Evolutionary conservation across 2,113 vertebrate genomes (phyloP).

Genomic region (Hemicordylus capensis): DNA sequence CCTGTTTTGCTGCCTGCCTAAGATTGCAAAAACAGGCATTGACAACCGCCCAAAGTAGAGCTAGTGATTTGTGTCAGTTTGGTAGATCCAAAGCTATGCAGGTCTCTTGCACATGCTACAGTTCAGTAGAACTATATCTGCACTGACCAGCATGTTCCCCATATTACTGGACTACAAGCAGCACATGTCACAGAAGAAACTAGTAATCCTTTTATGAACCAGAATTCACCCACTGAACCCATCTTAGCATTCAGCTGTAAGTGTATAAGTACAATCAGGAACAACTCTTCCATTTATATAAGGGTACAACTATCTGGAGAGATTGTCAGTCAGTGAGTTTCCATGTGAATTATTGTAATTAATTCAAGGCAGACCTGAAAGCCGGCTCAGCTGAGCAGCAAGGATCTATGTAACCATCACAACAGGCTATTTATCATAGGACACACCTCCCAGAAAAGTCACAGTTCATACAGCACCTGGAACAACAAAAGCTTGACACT

Average conservation of each 20-base stretch:
- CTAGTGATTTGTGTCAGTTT: background rate
- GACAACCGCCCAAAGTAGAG: background rate
- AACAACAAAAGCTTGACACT: conserved; percentile 29
- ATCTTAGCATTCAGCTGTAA: background rate
- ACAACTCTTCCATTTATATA: conserved; percentile 21
- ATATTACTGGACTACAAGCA: background rate
- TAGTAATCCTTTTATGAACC: background rate
- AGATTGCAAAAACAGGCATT: background rate
- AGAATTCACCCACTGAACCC: background rate
- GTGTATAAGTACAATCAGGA: background rate
- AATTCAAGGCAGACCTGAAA: conserved; percentile 54
- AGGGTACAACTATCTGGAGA: background rate
- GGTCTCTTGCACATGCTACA: background rate
- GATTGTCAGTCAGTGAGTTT: conserved; percentile 37
- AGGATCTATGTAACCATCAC: background rate
- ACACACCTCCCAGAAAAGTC: conserved; percentile 20
- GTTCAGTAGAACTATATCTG: background rate
- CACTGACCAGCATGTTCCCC: background rate
- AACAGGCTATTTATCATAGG: conserved; percentile 25
- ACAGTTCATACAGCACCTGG: conserved; percentile 17
- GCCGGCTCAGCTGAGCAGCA: conserved; percentile 1
- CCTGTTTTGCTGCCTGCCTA: background rate
- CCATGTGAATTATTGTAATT: conserved; percentile 40
- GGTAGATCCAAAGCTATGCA: background rate
- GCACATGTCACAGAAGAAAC: background rate